A percentile compares a stretch with the other conserved stretches of the same genome.
Evolutionary conservation across 2,888 invertebrate species (phyloP).

Genomic region (Thereva unica): DNA sequence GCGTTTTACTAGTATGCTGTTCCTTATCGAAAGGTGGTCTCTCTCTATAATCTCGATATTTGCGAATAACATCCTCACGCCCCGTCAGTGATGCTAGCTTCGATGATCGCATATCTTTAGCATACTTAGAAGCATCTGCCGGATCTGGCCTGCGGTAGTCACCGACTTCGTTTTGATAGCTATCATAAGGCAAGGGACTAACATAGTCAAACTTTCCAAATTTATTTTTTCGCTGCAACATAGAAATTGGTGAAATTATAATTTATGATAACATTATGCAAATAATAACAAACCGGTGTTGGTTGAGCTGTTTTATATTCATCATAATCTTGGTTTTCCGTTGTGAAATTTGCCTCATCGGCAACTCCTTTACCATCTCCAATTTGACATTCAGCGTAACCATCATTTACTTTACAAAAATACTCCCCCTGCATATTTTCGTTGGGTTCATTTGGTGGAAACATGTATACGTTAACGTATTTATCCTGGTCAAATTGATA

Average conservation of each 20-base stretch:
- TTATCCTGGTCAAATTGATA: too few relatives aligned
- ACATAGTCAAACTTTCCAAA: too few relatives aligned
- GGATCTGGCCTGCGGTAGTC: too few relatives aligned
- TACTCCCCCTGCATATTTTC: background rate
- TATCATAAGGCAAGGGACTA: too few relatives aligned
- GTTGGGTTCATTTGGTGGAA: slow-evolving; percentile 5
- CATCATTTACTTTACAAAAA: slow-evolving; percentile 3
- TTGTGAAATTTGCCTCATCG: background rate
- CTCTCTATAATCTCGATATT: background rate
- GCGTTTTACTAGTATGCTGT: background rate
- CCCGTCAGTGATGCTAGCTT: background rate
- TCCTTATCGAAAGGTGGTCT: background rate
- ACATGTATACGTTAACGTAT: background rate
- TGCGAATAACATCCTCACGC: background rate
- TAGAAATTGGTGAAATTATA: too few relatives aligned
- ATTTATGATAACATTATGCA: too few relatives aligned
- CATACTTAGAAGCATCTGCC: background rate
- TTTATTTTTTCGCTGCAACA: too few relatives aligned
- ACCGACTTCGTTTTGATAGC: too few relatives aligned
- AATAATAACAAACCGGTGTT: background rate
- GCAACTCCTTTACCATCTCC: slow-evolving; percentile 13
- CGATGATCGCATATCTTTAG: background rate
- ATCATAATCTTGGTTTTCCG: slow-evolving; percentile 1
- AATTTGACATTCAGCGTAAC: slow-evolving; percentile 3
- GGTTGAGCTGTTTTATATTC: background rate